phyloP scores from a whole-genome alignment of 2,888 invertebrate genomes.

The Cordilura impudica region DNA sequence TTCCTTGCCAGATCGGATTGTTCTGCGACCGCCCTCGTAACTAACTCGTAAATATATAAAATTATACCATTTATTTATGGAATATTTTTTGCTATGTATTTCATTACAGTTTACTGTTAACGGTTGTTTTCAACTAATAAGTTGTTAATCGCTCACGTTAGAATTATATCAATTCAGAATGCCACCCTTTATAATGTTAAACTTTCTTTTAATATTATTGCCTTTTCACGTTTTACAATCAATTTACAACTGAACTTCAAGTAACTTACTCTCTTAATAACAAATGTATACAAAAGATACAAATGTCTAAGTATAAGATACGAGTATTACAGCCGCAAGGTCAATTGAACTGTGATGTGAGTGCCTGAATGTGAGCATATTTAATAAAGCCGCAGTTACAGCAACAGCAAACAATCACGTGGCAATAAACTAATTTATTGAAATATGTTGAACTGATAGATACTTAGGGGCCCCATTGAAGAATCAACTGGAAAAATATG shows the following conservation, averaged over 20 bases:
- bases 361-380: neutral
- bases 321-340: conserved; percentile 54
- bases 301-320: too few species aligned
- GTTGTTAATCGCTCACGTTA: too few species aligned
- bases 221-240: conserved; percentile 14
- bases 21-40: too few species aligned
- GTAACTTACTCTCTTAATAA: conserved; percentile 4
- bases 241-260: conserved; percentile 33
- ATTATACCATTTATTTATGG: too few species aligned
- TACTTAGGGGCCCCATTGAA: neutral
- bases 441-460: conserved; percentile 24
- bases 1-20: too few species aligned
- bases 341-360: conserved; percentile 45
- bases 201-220: too few species aligned
- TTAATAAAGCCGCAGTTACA: conserved; percentile 32
- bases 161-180: too few species aligned
- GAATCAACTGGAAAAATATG: neutral
- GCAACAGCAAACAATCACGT: conserved; percentile 51
- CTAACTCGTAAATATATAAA: too few species aligned
- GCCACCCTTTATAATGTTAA: too few species aligned
- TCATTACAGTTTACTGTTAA: too few species aligned
- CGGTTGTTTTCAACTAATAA: too few species aligned
- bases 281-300: neutral
- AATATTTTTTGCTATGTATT: too few species aligned
- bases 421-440: conserved; percentile 51